Conservation (phyloP, 2,888 invertebrate genomes). For the Ganaspis brasiliensis region DNA sequence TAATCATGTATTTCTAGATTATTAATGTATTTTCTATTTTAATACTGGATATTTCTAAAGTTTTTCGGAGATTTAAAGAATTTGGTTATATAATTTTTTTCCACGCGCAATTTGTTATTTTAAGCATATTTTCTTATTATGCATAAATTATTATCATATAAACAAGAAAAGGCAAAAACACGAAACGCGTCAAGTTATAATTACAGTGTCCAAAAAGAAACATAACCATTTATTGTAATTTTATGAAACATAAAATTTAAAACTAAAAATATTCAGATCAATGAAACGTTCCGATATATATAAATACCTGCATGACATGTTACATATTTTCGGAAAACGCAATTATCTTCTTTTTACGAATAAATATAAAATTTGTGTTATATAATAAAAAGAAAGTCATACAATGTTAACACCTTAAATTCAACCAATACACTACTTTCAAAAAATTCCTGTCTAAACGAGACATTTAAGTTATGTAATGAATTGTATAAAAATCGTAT, state of each 20-base stretch:
- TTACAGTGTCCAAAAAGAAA: neutral
- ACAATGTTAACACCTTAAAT: slow-evolving; percentile 14
- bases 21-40: no score
- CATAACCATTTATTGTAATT: slow-evolving; percentile 10
- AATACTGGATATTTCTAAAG: no score
- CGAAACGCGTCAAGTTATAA: neutral
- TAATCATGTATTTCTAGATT: no score
- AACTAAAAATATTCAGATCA: neutral
- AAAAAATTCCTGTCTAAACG: slow-evolving; percentile 8
- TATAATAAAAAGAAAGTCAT: slow-evolving; percentile 13
- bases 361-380: neutral
- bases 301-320: slow-evolving; percentile 4
- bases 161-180: slow-evolving; percentile 6
- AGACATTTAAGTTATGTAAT: slow-evolving; percentile 2
- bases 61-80: no score
- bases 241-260: neutral
- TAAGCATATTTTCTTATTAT: neutral
- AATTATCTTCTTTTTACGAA: slow-evolving; percentile 1
- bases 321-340: neutral
- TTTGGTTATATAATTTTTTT: no score
- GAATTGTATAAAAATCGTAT: neutral
- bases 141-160: neutral
- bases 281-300: neutral
- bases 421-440: neutral
- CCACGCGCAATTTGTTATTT: neutral